Base-by-base conservation (phyloP, 2,888 invertebrate genomes). In the Xestobium rufovillosum region DNA sequence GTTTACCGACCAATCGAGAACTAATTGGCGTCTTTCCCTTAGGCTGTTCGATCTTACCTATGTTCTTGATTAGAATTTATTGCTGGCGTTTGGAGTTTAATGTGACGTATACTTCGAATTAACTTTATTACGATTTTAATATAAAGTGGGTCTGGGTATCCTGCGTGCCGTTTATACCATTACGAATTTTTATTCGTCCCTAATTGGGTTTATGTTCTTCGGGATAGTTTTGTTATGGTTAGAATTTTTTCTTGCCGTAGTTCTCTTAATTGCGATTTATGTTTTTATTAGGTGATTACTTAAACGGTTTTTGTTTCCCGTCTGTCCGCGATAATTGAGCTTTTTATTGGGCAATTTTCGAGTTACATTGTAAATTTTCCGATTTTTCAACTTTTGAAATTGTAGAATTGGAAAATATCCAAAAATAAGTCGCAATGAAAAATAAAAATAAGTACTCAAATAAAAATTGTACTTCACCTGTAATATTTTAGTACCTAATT, bases 61-160 rank as follows among this genome's bases (percentile, higher is more conserved):
- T n/a, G n/a, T n/a, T n/a, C 23, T n/a, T 19, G 23, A 19, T 19
- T 19, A 19, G 23, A 19, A 19, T 19, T 19, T 19, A 19, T 19
- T 6, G 23, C 23, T 19, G n/a, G n/a, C 23, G 23, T 52, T 53
- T 49, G 50, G 51, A 48, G 52, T 56, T 54, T 47, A 52, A 54
- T 48, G 50, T 45, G 53, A 55, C 51, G 50, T 53, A 55, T 53
- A 53, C 48, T 46, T 49, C 50, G 49, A 55, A 56, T 56, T 56
- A 56, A 56, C 44, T 56, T 56, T 56, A 55, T 56, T 56, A 54
- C 46, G 48, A 49, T 50, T 55, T 53, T 53, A 47, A 50, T 50
- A 43, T 45, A 47, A 44, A 47, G 40, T 32, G 42, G 35, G 48
- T 46, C 48, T 50, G 42, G 47, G 45, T 49, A 52, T 49, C 51